Evolutionary conservation across 1,140 invertebrate species (phyloP).

Genomic region (Cheumatopsyche charites): DNA sequence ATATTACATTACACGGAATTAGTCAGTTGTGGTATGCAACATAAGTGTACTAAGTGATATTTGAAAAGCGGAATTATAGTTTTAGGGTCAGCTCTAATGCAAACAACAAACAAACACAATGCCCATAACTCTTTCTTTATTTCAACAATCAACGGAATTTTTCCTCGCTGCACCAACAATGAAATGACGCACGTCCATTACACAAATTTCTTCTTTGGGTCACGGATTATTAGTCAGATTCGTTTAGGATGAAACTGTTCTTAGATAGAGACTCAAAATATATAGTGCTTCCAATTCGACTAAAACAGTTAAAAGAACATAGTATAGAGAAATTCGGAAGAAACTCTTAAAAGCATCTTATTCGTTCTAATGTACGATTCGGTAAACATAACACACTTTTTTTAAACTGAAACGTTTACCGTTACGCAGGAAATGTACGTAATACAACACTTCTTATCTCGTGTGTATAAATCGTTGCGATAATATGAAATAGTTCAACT

Average conservation of each 20-base stretch:
- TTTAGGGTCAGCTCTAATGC: background rate
- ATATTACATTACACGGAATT: too few species aligned
- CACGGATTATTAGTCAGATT: too few species aligned
- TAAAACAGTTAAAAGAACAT: background rate
- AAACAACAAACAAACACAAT: background rate
- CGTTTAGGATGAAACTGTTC: too few species aligned
- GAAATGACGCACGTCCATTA: conserved; percentile 18
- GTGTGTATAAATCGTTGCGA: too few species aligned
- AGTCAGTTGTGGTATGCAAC: background rate
- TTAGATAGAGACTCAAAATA: background rate
- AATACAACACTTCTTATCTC: too few species aligned
- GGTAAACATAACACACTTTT: conserved; percentile 9
- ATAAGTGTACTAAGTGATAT: background rate
- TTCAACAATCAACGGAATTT: conserved; percentile 14
- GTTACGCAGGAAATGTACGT: conserved; percentile 13
- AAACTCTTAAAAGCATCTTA: background rate
- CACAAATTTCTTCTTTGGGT: too few species aligned
- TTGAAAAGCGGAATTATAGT: conserved; percentile 9
- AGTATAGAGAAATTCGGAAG: conserved; percentile 2
- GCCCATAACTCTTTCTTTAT: background rate
- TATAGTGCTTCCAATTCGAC: background rate
- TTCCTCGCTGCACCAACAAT: background rate
- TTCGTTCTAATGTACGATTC: conserved; percentile 13
- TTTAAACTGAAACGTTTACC: background rate
- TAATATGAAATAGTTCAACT: too few species aligned